Evolutionary conservation across 2,113 vertebrate species (phyloP).

Genomic region (Plecotus auritus): DNA sequence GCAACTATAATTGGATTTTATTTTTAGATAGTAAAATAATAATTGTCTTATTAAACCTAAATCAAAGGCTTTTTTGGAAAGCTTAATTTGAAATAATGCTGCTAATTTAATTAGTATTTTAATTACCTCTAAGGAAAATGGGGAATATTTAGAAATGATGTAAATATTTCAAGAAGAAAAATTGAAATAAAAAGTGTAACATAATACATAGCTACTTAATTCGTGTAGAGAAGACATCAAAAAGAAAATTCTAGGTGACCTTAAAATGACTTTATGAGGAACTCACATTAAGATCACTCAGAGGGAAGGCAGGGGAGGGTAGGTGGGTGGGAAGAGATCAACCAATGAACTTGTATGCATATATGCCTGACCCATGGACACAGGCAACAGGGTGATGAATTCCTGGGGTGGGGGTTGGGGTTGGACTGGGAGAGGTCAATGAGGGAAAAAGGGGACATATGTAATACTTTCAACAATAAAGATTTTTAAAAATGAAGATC

Average conservation of each 20-base stretch:
- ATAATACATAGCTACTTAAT: background rate
- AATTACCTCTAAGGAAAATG: constrained; percentile 33
- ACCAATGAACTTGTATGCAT: too few relatives aligned
- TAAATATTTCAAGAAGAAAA: constrained; percentile 11
- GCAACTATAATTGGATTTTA: constrained; percentile 45
- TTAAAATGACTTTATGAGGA: background rate
- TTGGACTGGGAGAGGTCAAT: too few relatives aligned
- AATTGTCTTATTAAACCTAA: constrained; percentile 44
- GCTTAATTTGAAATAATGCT: background rate
- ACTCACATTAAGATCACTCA: background rate
- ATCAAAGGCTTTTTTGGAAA: background rate
- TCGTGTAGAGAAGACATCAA: background rate
- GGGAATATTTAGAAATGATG: constrained; percentile 9
- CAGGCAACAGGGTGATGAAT: too few relatives aligned
- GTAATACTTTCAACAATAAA: too few relatives aligned
- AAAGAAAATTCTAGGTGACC: background rate
- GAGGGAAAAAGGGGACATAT: too few relatives aligned
- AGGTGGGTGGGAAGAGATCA: too few relatives aligned
- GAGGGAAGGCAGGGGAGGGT: too few relatives aligned
- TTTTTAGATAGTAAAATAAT: constrained; percentile 56
- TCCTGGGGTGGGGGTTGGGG: too few relatives aligned
- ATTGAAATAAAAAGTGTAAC: background rate
- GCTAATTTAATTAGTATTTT: constrained; percentile 51
- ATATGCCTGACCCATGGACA: too few relatives aligned
- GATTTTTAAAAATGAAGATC: too few relatives aligned